These are phyloP conservation scores for Catocala sponsa DNA, from an alignment of 2,888 invertebrate species.

Conservation along the genomic window DNA sequence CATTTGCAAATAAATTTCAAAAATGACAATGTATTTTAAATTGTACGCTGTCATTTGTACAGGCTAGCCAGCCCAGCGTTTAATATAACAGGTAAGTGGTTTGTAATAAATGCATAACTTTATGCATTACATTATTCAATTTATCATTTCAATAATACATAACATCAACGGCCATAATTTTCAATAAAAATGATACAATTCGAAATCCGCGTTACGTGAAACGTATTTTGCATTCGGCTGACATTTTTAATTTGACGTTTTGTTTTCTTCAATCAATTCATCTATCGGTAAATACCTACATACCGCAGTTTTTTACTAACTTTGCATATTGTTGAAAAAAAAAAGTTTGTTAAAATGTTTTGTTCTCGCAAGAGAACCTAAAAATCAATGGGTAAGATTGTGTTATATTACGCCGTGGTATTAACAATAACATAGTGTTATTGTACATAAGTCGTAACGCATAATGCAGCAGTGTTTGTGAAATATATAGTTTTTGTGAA, in stretches of 20 bases:
- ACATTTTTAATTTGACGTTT: conserved; percentile 67
- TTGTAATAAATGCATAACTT: too few species aligned
- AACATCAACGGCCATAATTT: too few species aligned
- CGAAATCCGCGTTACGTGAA: conserved; percentile 25
- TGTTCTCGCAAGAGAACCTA: conserved; percentile 86
- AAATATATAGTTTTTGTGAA: conserved; percentile 63
- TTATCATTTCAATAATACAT: too few species aligned
- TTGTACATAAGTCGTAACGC: conserved; percentile 41
- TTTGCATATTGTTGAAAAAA: conserved; percentile 37
- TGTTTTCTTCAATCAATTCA: conserved; percentile 56
- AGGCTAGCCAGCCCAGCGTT: too few species aligned
- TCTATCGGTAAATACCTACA: conserved; percentile 53
- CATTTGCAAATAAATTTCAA: too few species aligned
- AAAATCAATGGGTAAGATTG: conserved; percentile 82
- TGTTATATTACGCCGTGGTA: conserved; percentile 27
- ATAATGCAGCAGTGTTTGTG: conserved; percentile 62
- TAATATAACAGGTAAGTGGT: too few species aligned
- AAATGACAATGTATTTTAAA: too few species aligned
- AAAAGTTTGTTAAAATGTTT: conserved; percentile 67
- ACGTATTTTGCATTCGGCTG: conserved; percentile 48
- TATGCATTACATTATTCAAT: too few species aligned
- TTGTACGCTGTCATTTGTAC: too few species aligned
- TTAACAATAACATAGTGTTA: conserved; percentile 42
- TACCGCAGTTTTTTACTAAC: conserved; percentile 53
- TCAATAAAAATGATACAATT: too few species aligned